Evolutionary conservation across 1,140 invertebrate species (phyloP).

Genomic region (Bradysia coprophila): DNA sequence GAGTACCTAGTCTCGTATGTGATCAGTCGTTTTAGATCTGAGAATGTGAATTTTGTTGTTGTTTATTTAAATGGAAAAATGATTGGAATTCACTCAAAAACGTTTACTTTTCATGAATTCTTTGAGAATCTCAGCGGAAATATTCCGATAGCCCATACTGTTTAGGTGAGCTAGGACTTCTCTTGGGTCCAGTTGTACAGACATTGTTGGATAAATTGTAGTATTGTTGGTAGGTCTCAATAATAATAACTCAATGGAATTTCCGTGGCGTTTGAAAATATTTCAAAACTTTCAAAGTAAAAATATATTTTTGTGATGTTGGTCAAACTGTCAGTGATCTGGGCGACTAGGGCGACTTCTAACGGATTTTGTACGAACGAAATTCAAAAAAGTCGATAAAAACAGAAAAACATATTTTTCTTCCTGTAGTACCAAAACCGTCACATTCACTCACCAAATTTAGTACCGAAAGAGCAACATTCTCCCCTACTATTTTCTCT

Average conservation of each 20-base stretch:
- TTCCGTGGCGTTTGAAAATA: too few species aligned
- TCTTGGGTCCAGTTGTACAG: neutral
- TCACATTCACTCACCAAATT: too few species aligned
- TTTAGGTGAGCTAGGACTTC: neutral
- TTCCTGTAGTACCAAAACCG: too few species aligned
- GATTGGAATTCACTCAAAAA: neutral
- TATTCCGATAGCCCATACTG: neutral
- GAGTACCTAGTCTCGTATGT: neutral
- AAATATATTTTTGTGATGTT: neutral
- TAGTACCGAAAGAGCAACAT: too few species aligned
- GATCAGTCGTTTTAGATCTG: conserved; percentile 1
- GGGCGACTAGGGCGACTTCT: neutral
- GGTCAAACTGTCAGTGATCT: neutral
- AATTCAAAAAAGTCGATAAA: too few species aligned
- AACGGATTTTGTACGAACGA: too few species aligned
- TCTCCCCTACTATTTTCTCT: too few species aligned
- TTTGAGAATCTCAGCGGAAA: neutral
- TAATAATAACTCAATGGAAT: too few species aligned
- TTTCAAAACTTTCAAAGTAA: neutral
- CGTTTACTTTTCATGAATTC: neutral
- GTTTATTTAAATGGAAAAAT: neutral
- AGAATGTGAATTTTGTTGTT: neutral
- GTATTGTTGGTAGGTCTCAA: too few species aligned
- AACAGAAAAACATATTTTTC: too few species aligned
- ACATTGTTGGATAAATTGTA: neutral